Evolutionary conservation across 2,797 vertebrate genomes (phyloP), one percentile per base, ranked within the genome.

Genomic region (Gephyroberyx darwinii): DNA sequence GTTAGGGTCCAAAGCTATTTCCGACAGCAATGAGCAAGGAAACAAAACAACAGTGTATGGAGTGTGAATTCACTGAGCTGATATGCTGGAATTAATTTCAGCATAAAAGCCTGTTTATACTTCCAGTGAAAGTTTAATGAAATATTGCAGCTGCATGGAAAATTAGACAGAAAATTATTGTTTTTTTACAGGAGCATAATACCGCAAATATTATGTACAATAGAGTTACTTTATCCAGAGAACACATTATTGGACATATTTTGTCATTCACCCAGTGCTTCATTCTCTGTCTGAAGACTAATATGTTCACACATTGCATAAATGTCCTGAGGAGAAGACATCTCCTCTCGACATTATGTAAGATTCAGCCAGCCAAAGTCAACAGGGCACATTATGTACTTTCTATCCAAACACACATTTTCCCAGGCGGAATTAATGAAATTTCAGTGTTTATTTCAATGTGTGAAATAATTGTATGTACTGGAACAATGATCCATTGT

Each of bases 251-350:
- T 41, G 12, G 39, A 3, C 39, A 41, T 41, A 41, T 8, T 9
- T 13, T 41, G 39, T 8, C 39, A 41, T 41, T 41, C 10, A 3
- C 39, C 9, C 12, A 10, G 2, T 14, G 13, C 13, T 43, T 43
- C 16, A 43, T 43, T 43, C 41, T 14, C 14, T 13, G 3, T 4
- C 10, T 43, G 41, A 14, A 43, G 14, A 43, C 41, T 43, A 13
- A 13, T 13, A 10, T 26, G 14, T 52, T n/a, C 14, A 17, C 50
- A 47, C 37, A 60, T 33, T 31, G 16, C 52, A 19, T 51, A 59
- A 71, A 48, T 60, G 48, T 67, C 65, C 71, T 16, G 26, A 70
- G 41, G 55, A 70, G 1, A 51, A 8, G 41, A 30, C 16, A n/a
- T 12, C 26, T 54, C 4, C 20, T 53, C 33, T 17, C 4, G 10